Percentiles rank a stretch among this genome's conserved stretches.
Evolutionary conservation across 2,113 vertebrate genomes (phyloP).

Genomic region (Pitta sordida): DNA sequence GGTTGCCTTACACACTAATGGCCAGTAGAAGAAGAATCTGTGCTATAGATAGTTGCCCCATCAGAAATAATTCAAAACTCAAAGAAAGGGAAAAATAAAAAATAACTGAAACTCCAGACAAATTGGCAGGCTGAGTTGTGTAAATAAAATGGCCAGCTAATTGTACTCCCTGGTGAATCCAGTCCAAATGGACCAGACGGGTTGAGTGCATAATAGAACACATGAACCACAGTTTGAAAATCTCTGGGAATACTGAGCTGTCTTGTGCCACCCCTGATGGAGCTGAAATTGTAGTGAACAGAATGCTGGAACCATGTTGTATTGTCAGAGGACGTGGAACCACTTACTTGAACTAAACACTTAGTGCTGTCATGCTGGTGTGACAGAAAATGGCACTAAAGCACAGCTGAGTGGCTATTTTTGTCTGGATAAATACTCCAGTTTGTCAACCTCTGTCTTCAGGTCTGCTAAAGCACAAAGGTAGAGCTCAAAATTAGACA

Average conservation of each 20-base stretch:
- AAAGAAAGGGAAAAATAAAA: background rate
- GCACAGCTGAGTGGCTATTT: constrained; percentile 82
- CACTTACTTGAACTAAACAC: constrained; percentile 89
- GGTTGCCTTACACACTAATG: background rate
- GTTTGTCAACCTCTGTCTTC: constrained; percentile 70
- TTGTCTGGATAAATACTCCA: constrained; percentile 76
- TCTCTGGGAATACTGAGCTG: constrained; percentile 76
- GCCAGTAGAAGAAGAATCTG: background rate
- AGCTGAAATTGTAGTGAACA: constrained; percentile 77
- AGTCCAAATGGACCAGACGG: constrained; percentile 71
- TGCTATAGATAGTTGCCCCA: background rate
- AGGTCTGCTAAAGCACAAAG: constrained; percentile 34
- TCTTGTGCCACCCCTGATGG: constrained; percentile 72
- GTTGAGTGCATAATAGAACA: constrained; percentile 74
- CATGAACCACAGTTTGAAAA: constrained; percentile 75
- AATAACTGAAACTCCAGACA: constrained; percentile 30
- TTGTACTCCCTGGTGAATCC: constrained; percentile 67
- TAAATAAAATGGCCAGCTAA: constrained; percentile 61
- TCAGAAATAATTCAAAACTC: constrained; percentile 2
- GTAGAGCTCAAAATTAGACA: constrained; percentile 9
- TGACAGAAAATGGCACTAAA: constrained; percentile 90
- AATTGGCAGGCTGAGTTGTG: constrained; percentile 29
- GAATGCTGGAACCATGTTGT: constrained; percentile 82
- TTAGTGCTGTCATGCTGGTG: constrained; percentile 83
- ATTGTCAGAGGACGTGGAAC: constrained; percentile 86